Evolutionary conservation across 1,140 invertebrate species (phyloP), one percentile per base, ranked within the genome.

Genomic region (Magallana angulata): DNA sequence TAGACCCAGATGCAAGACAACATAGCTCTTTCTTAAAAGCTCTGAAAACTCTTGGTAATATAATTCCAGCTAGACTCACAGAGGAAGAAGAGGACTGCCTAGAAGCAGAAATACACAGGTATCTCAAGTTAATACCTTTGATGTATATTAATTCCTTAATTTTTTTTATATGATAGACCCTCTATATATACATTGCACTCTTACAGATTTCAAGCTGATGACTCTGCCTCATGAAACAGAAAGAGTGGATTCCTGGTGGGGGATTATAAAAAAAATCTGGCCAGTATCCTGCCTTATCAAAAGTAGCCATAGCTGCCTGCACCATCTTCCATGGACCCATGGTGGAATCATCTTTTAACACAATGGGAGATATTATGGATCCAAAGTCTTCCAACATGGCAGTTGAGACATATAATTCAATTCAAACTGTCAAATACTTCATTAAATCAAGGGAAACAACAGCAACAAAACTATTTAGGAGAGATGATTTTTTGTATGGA

Each of bases 281-380:
- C 18, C 85, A 85, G 56, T 87, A 86, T 84, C 82, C 90, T 8
- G 30, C 57, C 18, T 59, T 89, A 30, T 56, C n/a, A 12, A 88
- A 84, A 85, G 60, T 85, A 18, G 89, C 56, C n/a, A 9, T 30
- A 59, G 88, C 88, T 62, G 81, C 82, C 9, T 80, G 84, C 16
- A 58, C 68, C 36, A 64, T 82, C 60, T 90, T 90, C 62, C 90
- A 90, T 90, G 90, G 90, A 36, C 88, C 88, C 48, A 14, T 57
- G n/a, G 90, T 90, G 56, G 90, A 90, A 59, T 85, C 56, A 71
- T 59, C 88, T 48, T 90, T 90, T 76, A 89, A 68, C 30, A 68
- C 81, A 5, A 89, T 89, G 88, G 64, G 57, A 16, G 84, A 88
- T 30, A 88, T 89, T 24, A 85, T 89, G 14, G 84, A 85, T 64